phyloP scores from a whole-genome alignment of 1,140 invertebrate species.

The Wasmannia auropunctata region DNA sequence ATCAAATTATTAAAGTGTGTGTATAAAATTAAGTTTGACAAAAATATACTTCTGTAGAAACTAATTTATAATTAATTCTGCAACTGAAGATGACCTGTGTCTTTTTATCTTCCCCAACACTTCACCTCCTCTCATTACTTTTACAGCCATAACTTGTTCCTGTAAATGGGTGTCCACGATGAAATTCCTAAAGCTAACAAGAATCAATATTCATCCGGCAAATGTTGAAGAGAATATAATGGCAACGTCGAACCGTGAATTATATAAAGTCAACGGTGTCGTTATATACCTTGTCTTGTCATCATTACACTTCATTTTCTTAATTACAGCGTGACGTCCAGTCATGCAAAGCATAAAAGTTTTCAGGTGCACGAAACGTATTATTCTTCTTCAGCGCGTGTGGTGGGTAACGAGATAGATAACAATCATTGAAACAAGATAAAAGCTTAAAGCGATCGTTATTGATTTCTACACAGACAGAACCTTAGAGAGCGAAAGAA shows the following conservation, averaged over 20 bases:
- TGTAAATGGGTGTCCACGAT: background rate
- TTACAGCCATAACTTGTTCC: background rate
- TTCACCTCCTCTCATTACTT: slow-evolving; percentile 7
- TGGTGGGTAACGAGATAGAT: background rate
- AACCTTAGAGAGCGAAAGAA: background rate
- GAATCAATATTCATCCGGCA: slow-evolving; percentile 23
- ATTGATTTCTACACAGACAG: background rate
- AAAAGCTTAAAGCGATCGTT: background rate
- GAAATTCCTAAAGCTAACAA: slow-evolving; percentile 18
- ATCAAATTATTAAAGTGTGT: background rate
- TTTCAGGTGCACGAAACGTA: background rate
- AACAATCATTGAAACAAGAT: background rate
- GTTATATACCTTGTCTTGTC: background rate
- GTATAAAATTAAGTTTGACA: background rate
- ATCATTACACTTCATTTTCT: slow-evolving; percentile 51
- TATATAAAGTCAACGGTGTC: background rate
- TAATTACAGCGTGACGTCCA: slow-evolving; percentile 33
- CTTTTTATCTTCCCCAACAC: background rate
- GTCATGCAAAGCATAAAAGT: background rate
- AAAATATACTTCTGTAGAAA: background rate
- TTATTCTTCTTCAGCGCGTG: background rate
- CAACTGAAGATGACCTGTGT: background rate
- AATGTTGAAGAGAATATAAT: slow-evolving; percentile 30
- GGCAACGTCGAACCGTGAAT: background rate
- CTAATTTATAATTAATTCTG: background rate